Conservation (phyloP, 2,797 vertebrate species). For the Rhinella marina region DNA sequence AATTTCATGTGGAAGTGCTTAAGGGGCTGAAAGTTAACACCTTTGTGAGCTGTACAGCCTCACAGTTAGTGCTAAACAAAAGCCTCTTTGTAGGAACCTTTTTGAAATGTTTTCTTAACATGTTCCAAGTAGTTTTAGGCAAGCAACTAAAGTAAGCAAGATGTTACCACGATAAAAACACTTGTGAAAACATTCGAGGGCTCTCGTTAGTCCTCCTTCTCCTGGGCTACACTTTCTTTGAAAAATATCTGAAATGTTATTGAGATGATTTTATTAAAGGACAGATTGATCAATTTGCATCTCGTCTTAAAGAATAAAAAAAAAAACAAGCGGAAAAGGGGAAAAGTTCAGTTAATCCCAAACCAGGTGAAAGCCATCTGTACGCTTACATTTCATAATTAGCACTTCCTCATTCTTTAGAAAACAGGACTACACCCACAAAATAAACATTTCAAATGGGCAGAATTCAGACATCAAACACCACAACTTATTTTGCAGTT, state of each 20-base stretch:
- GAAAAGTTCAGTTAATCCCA: constrained; percentile 5
- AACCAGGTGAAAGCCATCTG: constrained; percentile 38
- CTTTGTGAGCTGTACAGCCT: constrained; percentile 90
- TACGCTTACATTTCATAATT: constrained; percentile 38
- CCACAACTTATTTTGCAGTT: constrained; percentile 85
- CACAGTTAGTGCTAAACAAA: constrained; percentile 91
- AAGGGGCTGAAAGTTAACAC: constrained; percentile 98
- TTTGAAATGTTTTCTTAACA: constrained; percentile 99
- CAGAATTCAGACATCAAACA: constrained; percentile 66
- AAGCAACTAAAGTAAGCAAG: constrained; percentile 99
- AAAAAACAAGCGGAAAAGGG: not conserved
- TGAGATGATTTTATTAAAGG: constrained; percentile 10
- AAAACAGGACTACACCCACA: constrained; percentile 55
- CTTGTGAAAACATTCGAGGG: constrained; percentile 98
- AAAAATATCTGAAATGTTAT: constrained; percentile 49
- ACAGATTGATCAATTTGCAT: constrained; percentile 23
- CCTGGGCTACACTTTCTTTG: constrained; percentile 73
- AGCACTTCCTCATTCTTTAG: constrained; percentile 55
- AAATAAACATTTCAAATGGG: constrained; percentile 52
- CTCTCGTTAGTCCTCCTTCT: constrained; percentile 84
- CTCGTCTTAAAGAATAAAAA: not conserved
- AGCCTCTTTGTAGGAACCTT: constrained; percentile 93
- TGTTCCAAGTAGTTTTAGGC: constrained; percentile 99
- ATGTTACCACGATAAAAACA: constrained; percentile 99
- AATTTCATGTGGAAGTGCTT: constrained; percentile 99